Percentiles rank a stretch among this genome's conserved stretches.
Evolutionary conservation across 2,113 vertebrate genomes (phyloP).

Genomic region (Ploceus nigricollis): DNA sequence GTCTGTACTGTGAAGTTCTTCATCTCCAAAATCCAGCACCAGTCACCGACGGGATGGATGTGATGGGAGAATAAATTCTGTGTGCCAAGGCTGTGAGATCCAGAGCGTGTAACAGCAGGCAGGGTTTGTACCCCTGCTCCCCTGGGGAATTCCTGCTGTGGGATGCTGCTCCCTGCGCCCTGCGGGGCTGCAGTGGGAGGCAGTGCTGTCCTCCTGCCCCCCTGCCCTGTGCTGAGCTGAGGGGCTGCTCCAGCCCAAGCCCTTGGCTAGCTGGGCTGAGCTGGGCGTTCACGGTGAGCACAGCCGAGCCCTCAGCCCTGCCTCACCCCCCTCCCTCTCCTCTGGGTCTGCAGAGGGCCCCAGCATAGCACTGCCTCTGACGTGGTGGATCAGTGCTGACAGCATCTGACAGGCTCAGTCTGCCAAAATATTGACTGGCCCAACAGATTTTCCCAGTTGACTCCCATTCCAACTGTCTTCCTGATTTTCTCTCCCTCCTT

Average conservation of each 20-base stretch:
- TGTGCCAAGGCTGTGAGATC: neutral
- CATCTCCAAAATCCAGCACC: neutral
- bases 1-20: too few species aligned
- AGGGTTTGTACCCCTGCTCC: accelerated
- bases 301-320: neutral
- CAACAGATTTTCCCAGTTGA: neutral
- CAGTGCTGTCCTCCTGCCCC: neutral
- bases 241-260: neutral
- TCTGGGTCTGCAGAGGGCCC: neutral
- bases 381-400: neutral
- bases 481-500: neutral
- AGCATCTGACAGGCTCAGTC: neutral
- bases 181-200: accelerated
- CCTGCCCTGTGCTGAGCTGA: neutral
- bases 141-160: accelerated
- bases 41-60: accelerated
- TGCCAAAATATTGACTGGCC: slow-evolving; percentile 18
- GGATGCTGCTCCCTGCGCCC: neutral
- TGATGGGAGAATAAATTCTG: neutral
- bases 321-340: neutral
- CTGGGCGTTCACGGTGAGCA: accelerated
- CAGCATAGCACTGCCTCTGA: neutral
- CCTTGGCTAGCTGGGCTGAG: accelerated
- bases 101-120: neutral
- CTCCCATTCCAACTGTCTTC: slow-evolving; percentile 21